Conservation (phyloP, 2,888 invertebrate species). For the Achlya flavicornis region DNA sequence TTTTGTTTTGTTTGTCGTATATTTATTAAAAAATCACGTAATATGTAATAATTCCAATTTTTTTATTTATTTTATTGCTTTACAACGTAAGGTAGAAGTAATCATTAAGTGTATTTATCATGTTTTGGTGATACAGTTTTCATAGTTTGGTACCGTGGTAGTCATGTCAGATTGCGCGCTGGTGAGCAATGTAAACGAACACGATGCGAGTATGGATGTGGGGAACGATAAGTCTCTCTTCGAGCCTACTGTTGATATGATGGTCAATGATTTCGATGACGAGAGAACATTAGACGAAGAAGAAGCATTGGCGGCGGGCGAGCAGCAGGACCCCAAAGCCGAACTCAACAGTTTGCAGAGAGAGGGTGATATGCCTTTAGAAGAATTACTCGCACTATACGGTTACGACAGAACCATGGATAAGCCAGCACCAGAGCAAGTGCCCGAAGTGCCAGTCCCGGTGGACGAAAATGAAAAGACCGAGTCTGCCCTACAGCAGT, state of each 20-base stretch:
- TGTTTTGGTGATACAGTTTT: constrained; percentile 64
- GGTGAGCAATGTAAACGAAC: constrained; percentile 80
- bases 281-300: constrained; percentile 98
- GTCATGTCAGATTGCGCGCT: constrained; percentile 84
- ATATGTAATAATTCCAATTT: constrained; percentile 62
- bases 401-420: constrained; percentile 86
- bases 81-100: constrained; percentile 40
- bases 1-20: constrained; percentile 72
- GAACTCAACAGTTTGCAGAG: constrained; percentile 95
- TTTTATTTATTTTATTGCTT: constrained; percentile 51
- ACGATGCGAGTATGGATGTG: constrained; percentile 83
- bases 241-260: constrained; percentile 97
- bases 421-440: constrained; percentile 61
- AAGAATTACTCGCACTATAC: constrained; percentile 95
- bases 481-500: constrained; percentile 77
- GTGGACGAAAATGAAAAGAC: constrained; percentile 69
- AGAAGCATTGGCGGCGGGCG: constrained; percentile 95
- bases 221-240: constrained; percentile 87
- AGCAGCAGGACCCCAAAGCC: constrained; percentile 92
- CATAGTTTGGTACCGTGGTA: constrained; percentile 61
- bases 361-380: constrained; percentile 98
- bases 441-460: constrained; percentile 58
- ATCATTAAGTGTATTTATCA: constrained; percentile 48
- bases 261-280: constrained; percentile 98
- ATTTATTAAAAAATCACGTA: constrained; percentile 47